A percentile compares a stretch with the other conserved stretches of the same genome.
phyloP scores from a whole-genome alignment of 2,113 vertebrate species.

The Tamias sibiricus region DNA sequence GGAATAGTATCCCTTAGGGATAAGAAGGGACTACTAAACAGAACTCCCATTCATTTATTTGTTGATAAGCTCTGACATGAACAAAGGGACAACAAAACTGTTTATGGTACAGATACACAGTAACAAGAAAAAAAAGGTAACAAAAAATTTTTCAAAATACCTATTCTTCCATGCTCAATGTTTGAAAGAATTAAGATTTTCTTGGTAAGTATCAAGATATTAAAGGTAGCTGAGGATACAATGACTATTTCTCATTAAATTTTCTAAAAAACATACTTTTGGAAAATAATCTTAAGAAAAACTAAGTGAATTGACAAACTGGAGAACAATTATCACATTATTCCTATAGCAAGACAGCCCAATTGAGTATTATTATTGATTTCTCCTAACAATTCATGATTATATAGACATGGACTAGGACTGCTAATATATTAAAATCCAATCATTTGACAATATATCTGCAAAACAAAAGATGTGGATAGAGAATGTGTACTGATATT shows the following conservation, averaged over 20 bases:
- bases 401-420: neutral
- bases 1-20: neutral
- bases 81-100: neutral
- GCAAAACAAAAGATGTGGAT: neutral
- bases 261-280: conserved; percentile 7
- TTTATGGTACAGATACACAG: neutral
- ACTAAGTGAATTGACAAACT: neutral
- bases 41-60: neutral
- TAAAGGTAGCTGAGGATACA: conserved; percentile 9
- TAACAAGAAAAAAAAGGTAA: conserved; percentile 15
- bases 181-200: neutral
- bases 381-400: neutral
- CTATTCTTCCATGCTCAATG: neutral
- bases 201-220: neutral
- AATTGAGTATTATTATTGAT: neutral
- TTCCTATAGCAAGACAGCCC: neutral
- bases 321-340: conserved; percentile 15
- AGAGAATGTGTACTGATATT: neutral
- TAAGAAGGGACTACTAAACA: neutral
- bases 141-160: conserved; percentile 43
- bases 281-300: conserved; percentile 45
- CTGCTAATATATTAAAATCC: conserved; percentile 24
- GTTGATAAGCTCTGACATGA: neutral
- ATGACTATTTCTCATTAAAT: neutral
- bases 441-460: conserved; percentile 3